Conservation (phyloP, 2,797 vertebrate genomes). For the Chaenodraco wilsoni region DNA sequence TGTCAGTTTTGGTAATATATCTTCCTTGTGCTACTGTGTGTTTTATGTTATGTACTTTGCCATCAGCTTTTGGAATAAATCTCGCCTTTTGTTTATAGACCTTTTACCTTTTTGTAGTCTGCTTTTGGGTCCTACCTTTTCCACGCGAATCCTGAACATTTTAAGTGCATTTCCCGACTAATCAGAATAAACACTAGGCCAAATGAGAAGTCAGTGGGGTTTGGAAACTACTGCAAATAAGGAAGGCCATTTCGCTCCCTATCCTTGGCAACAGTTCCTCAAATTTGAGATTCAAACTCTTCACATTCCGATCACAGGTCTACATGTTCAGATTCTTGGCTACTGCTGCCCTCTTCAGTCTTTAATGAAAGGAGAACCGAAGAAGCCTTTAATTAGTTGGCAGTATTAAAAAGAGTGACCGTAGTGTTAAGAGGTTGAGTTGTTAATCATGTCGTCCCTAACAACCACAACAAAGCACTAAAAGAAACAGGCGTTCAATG, state of each 20-base stretch:
- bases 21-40: no score
- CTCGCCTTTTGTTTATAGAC: no score
- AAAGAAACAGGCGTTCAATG: background rate
- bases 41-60: no score
- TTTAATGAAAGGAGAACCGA: conserved; percentile 11
- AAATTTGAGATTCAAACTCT: conserved; percentile 8
- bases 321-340: background rate
- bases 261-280: background rate
- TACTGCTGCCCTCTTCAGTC: conserved; percentile 7
- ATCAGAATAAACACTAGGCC: background rate
- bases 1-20: no score
- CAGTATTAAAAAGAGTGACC: conserved; percentile 7
- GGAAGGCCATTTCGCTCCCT: background rate
- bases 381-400: conserved; percentile 21
- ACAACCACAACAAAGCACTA: conserved; percentile 15
- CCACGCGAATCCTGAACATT: no score
- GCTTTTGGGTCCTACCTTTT: no score
- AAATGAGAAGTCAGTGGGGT: background rate
- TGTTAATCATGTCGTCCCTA: conserved; percentile 14
- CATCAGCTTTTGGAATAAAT: no score
- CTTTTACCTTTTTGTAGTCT: no score
- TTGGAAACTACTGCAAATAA: conserved; percentile 23
- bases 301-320: background rate
- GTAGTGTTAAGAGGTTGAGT: conserved; percentile 8
- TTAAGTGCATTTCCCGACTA: no score